Evolutionary conservation across 2,888 invertebrate species (phyloP).

Genomic region (Altica lythri): DNA sequence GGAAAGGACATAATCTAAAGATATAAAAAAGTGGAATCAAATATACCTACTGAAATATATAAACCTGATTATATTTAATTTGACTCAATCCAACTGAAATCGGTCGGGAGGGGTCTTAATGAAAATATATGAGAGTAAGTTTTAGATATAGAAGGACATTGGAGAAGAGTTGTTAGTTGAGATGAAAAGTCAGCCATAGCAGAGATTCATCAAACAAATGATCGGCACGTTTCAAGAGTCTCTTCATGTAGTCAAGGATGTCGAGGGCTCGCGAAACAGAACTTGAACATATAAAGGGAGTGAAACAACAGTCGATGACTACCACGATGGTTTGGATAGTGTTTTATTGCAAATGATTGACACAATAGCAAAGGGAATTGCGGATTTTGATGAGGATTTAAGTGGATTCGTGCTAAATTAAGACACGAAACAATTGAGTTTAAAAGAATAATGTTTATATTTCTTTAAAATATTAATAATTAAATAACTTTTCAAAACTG

Average conservation of each 20-base stretch:
- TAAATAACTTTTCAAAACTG: too few relatives aligned
- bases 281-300: conserved; percentile 43
- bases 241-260: conserved; percentile 52
- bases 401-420: conserved; percentile 2
- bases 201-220: conserved; percentile 53
- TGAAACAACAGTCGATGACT: conserved; percentile 42
- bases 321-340: conserved; percentile 31
- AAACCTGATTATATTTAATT: too few relatives aligned
- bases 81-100: too few relatives aligned
- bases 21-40: too few relatives aligned
- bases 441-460: too few relatives aligned
- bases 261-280: conserved; percentile 48
- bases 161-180: conserved; percentile 8
- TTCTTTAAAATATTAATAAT: too few relatives aligned
- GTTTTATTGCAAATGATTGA: conserved; percentile 25
- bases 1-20: too few relatives aligned
- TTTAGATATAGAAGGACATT: background rate
- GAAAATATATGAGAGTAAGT: too few relatives aligned
- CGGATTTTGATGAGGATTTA: conserved; percentile 1
- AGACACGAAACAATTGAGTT: too few relatives aligned
- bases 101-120: too few relatives aligned
- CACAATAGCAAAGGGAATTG: background rate
- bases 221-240: conserved; percentile 53
- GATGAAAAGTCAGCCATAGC: conserved; percentile 43
- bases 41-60: too few relatives aligned